Base-by-base conservation (phyloP, 1,140 invertebrate species). In the Philotrypesis tridentata region DNA sequence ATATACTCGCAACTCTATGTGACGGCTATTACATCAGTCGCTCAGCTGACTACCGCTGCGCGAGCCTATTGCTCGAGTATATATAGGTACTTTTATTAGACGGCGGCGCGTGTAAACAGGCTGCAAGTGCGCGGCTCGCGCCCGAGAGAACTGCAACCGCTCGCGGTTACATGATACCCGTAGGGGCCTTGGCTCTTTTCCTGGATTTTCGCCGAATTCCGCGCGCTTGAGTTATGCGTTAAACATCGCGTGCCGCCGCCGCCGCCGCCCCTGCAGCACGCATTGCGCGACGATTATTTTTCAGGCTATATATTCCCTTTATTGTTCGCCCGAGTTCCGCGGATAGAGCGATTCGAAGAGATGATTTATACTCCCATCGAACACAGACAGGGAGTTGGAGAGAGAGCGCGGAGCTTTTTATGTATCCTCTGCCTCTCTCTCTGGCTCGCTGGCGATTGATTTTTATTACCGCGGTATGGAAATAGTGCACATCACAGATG, bases 141-240 rank as follows among this genome's bases (percentile, higher is more conserved):
- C n/a, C n/a, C 43, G 43, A 12, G 68, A 33, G 29, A 27, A n/a
- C n/a, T n/a, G n/a, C n/a, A n/a, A n/a, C n/a, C n/a, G n/a, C n/a
- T n/a, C n/a, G n/a, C n/a, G n/a, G 70, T 72, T 43, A 72, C 70
- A 72, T 37, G 70, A 72, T 60, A 3, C 43, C 6, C 25, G 3
- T 3, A 21, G 40, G 43, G 25, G 29, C 73, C 71, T 80, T 80
- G 79, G 72, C 79, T 74, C 71, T 65, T 33, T 67, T 74, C 71
- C 68, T 25, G 33, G 12, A 60, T 73, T 63, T 73, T 43, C 48
- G n/a, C 25, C n/a, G 60, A 80, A 73, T 55, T 55, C 48, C 48
- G 4, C 43, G 37, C 37, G 43, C 21, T 14, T 17, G 48, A 29
- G 25, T 61, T 61, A 61, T 61, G 23, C 60, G 8, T n/a, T 61